phyloP scores from a whole-genome alignment of 92 coral and sea anemone genomes.

The Phymanthus crucifer region DNA sequence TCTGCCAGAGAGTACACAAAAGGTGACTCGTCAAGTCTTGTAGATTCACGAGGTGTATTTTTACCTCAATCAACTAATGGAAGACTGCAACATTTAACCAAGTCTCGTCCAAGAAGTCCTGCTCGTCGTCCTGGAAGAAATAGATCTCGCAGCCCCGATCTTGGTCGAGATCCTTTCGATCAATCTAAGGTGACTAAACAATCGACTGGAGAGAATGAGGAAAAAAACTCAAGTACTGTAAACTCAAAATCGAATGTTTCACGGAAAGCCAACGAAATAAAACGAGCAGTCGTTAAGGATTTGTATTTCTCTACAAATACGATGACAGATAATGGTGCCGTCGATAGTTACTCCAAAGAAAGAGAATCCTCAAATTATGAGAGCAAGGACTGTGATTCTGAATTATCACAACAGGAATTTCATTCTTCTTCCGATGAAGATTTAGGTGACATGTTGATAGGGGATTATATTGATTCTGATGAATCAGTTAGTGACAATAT shows the following conservation, averaged over 20 bases:
- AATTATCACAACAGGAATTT: constrained; percentile 12
- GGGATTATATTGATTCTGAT: constrained; percentile 47
- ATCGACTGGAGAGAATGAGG: not conserved
- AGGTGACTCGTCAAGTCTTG: constrained; percentile 45
- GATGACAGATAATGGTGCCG: not conserved
- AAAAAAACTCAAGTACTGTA: constrained; percentile 3
- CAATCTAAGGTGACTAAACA: constrained; percentile 17
- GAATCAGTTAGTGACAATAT: not conserved
- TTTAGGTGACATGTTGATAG: constrained; percentile 46
- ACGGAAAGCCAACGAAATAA: constrained; percentile 2
- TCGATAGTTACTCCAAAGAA: not conserved
- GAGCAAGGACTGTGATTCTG: not conserved
- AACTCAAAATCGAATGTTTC: constrained; percentile 4
- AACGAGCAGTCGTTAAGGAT: constrained; percentile 15
- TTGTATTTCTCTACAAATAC: not conserved
- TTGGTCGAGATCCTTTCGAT: constrained; percentile 21
- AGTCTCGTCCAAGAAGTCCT: constrained; percentile 74
- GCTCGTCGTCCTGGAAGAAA: constrained; percentile 53
- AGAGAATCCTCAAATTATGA: not conserved
- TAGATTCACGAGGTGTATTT: constrained; percentile 57
- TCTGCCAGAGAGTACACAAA: not conserved
- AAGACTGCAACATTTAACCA: constrained; percentile 70
- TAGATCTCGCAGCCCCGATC: constrained; percentile 38
- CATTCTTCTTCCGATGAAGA: constrained; percentile 25
- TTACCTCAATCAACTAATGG: constrained; percentile 50